Conservation (phyloP, 2,113 vertebrate genomes). For the Bubo blakistoni region DNA sequence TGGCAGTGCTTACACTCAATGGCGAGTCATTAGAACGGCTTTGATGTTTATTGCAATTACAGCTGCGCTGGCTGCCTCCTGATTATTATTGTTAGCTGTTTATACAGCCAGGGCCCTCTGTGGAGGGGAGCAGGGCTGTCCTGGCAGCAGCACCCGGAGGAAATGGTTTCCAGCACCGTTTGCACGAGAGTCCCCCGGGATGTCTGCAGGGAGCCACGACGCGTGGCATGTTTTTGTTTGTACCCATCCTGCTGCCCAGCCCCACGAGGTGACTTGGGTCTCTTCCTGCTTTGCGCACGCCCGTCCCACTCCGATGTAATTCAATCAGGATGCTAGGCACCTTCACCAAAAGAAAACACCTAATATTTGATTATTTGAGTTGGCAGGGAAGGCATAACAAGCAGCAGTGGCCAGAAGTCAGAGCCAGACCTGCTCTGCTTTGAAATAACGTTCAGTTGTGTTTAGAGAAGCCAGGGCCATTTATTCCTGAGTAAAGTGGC, state of each 20-base stretch:
- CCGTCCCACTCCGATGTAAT: fast-evolving
- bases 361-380: conserved; percentile 10
- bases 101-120: background rate
- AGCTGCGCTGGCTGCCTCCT: background rate
- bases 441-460: background rate
- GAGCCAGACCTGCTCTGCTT: background rate
- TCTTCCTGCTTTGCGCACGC: background rate
- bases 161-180: background rate
- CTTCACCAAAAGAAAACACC: background rate
- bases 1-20: fast-evolving
- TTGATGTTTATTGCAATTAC: background rate
- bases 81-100: background rate
- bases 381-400: conserved; percentile 23
- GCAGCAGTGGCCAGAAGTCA: background rate
- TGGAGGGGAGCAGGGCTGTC: background rate
- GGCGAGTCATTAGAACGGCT: background rate
- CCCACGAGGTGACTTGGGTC: fast-evolving
- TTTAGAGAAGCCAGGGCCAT: background rate
- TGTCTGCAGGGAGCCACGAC: background rate
- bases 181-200: background rate
- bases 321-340: background rate
- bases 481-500: background rate
- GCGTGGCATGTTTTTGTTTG: background rate
- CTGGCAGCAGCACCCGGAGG: background rate
- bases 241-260: background rate